Base-by-base conservation (phyloP, 2,113 vertebrate species). In the Vanacampus margaritifer region DNA sequence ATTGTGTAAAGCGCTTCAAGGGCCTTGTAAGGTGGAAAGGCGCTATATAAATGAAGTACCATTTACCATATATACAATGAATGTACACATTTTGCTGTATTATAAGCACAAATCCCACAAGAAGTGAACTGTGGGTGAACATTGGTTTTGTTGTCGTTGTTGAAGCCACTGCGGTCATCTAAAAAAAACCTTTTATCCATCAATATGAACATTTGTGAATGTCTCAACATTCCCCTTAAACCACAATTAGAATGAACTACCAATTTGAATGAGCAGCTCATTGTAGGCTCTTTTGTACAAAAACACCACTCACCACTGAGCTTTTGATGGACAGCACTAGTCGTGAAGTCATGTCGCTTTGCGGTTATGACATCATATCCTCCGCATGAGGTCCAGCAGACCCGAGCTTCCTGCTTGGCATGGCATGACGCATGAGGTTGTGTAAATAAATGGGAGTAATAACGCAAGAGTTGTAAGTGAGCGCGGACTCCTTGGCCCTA, bases 331-430 rank as follows among this genome's bases (percentile, higher is more conserved):
- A 86, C 86, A 80, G 63, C 72, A 69, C 68, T 76, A 62, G 80
- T 82, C 69, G 65, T 75, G 80, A 83, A 67, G 51, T 76, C 75
- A 48, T 56, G 74, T 64, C 60, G 66, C 51, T 65, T 53, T 54
- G 66, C 75, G 57, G 71, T 75, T 76, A 67, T 88, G 83, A 87
- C 86, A 87, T 89, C 82, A 89, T 77, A 45, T 84, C 79, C 75
- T 78, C 71, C 50, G 56, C 75, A 78, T 57, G 71, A 72, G 71
- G 69, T 78, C 75, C 57, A 13, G 23, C 54, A 37, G 68, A 37
- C 70, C 60, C 74, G 65, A 36, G 19, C 82, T 83, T 86, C 85
- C 84, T 80, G 78, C 68, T 65, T 84, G 79, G 82, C 84, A 78
- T 78, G 1, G n/a, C 43, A 4, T 62, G 45, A 64, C 23, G 26